Percentiles rank a stretch among this genome's conserved stretches.
phyloP scores from a whole-genome alignment of 2,797 vertebrate species.

The Petrocephalus sullivani region DNA sequence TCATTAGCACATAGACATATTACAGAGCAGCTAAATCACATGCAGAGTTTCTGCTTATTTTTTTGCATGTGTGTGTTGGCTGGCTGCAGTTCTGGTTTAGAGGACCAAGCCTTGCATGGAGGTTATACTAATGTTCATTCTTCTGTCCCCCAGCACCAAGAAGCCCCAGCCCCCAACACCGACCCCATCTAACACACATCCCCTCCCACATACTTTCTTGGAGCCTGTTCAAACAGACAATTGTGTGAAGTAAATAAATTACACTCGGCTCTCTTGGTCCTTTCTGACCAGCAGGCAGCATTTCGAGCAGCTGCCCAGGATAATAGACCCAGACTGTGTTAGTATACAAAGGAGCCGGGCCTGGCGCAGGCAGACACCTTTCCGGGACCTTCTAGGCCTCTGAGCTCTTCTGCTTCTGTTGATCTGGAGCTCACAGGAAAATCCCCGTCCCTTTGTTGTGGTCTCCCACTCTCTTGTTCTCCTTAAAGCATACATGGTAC shows the following conservation, averaged over 20 bases:
- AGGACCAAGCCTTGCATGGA: slow-evolving; percentile 16
- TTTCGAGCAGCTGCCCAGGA: slow-evolving; percentile 69
- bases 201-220: slow-evolving; percentile 45
- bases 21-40: neutral
- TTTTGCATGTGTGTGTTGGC: slow-evolving; percentile 18
- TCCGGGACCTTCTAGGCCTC: neutral
- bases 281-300: slow-evolving; percentile 57
- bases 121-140: slow-evolving; percentile 19
- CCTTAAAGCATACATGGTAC: neutral
- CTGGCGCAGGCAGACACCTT: slow-evolving; percentile 24
- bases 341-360: slow-evolving; percentile 43
- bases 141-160: neutral
- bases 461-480: slow-evolving; percentile 17
- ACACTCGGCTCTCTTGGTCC: slow-evolving; percentile 65
- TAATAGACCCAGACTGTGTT: slow-evolving; percentile 51
- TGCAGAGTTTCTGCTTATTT: slow-evolving; percentile 5
- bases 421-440: neutral
- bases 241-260: slow-evolving; percentile 79
- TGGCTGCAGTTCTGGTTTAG: slow-evolving; percentile 11
- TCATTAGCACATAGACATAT: slow-evolving; percentile 16
- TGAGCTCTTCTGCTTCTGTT: neutral
- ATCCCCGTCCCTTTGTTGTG: slow-evolving; percentile 6
- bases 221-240: slow-evolving; percentile 69
- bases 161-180: neutral
- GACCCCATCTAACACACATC: slow-evolving; percentile 30